phyloP scores from a whole-genome alignment of 92 coral and sea anemone species.

The Actinernus sp. region DNA sequence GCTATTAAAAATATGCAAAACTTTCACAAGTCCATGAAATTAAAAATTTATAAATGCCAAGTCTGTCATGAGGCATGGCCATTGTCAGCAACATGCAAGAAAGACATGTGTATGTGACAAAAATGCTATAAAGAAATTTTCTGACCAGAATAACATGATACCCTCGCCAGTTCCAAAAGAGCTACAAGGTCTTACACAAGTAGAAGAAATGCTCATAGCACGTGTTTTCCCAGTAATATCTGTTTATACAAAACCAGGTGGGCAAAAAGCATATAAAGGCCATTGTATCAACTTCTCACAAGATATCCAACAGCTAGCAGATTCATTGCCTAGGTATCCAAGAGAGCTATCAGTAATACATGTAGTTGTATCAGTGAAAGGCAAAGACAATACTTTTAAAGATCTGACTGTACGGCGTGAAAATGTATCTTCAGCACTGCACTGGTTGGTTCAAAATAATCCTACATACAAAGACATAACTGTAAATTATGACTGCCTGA shows the following conservation, averaged over 20 bases:
- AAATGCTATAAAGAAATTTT: constrained; percentile 56
- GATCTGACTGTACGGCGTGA: constrained; percentile 7
- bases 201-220: constrained; percentile 84
- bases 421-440: constrained; percentile 34
- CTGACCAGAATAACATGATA: constrained; percentile 64
- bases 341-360: constrained; percentile 58
- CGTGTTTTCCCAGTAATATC: constrained; percentile 72
- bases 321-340: too few relatives aligned
- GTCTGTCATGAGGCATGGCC: constrained; percentile 60
- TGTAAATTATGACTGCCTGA: constrained; percentile 56
- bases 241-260: constrained; percentile 80
- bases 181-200: constrained; percentile 73
- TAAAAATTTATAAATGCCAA: constrained; percentile 15
- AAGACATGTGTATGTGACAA: constrained; percentile 52
- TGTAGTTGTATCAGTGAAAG: too few relatives aligned
- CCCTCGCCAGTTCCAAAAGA: constrained; percentile 76
- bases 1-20: constrained; percentile 19
- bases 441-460: constrained; percentile 70
- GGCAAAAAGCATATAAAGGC: too few relatives aligned
- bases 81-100: constrained; percentile 4
- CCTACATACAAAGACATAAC: too few relatives aligned
- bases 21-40: constrained; percentile 32
- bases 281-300: too few relatives aligned
- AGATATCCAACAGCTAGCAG: too few relatives aligned
- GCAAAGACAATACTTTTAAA: too few relatives aligned